Conservation (phyloP, 2,888 invertebrate species). For the Melanostoma scalare region DNA sequence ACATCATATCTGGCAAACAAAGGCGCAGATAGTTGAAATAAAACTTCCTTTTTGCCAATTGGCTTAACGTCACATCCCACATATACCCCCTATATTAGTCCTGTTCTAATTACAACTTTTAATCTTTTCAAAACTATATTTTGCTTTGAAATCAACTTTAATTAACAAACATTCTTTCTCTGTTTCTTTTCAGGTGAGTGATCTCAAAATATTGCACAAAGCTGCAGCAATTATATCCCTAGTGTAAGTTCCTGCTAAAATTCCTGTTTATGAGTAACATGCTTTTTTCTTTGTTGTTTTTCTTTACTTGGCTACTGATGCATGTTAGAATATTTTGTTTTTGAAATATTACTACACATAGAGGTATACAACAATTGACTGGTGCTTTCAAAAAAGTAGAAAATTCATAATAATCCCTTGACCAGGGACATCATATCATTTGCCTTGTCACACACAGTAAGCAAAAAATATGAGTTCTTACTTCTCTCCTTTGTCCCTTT, state of each 20-base stretch:
- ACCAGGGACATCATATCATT: slow-evolving; percentile 32
- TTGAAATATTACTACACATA: neutral
- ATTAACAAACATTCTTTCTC: slow-evolving; percentile 16
- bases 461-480: slow-evolving; percentile 3
- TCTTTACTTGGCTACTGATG: slow-evolving; percentile 34
- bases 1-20: no score
- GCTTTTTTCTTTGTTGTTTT: no score
- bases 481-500: slow-evolving; percentile 6
- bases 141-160: no score
- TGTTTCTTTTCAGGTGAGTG: slow-evolving; percentile 61
- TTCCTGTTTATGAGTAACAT: slow-evolving; percentile 11
- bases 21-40: no score
- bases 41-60: no score
- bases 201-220: slow-evolving; percentile 33
- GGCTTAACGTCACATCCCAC: no score
- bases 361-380: slow-evolving; percentile 1
- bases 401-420: slow-evolving; percentile 56
- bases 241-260: slow-evolving; percentile 41
- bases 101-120: no score
- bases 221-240: slow-evolving; percentile 19
- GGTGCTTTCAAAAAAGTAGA: slow-evolving; percentile 19
- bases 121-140: no score
- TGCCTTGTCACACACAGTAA: slow-evolving; percentile 34
- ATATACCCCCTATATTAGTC: no score
- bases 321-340: slow-evolving; percentile 18